A percentile compares a stretch with the other conserved stretches of the same genome.
phyloP scores from a whole-genome alignment of 2,888 invertebrate species.

The Dasypolia templi region DNA sequence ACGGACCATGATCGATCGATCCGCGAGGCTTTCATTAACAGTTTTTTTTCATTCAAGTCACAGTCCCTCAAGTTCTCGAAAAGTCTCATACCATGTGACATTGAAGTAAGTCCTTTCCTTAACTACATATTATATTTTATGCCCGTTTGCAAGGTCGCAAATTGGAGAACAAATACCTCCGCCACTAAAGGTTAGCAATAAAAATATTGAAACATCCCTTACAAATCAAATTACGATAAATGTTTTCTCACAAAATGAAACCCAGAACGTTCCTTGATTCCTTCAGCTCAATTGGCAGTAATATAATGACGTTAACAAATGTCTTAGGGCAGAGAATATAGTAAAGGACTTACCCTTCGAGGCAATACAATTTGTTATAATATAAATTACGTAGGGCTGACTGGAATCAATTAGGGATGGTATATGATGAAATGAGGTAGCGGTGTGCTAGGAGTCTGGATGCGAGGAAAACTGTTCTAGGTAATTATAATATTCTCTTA shows the following conservation, averaged over 20 bases:
- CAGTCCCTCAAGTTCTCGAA: background rate
- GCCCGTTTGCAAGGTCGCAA: conserved; percentile 9
- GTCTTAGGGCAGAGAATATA: conserved; percentile 27
- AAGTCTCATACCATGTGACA: background rate
- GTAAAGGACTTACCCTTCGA: conserved; percentile 42
- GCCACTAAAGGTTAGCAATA: background rate
- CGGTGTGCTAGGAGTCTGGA: conserved; percentile 35
- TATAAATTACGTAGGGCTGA: conserved; percentile 52
- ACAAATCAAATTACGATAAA: conserved; percentile 49
- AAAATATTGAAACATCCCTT: conserved; percentile 33
- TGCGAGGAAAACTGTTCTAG: too few relatives aligned
- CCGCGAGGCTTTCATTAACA: too few relatives aligned
- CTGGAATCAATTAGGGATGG: conserved; percentile 67
- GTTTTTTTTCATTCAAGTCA: too few relatives aligned
- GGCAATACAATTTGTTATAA: conserved; percentile 57
- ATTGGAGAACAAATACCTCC: background rate
- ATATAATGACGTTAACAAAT: conserved; percentile 47
- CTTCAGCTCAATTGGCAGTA: conserved; percentile 33
- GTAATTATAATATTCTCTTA: too few relatives aligned
- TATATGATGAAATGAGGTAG: conserved; percentile 54
- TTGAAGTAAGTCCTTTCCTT: background rate
- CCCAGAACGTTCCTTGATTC: conserved; percentile 21
- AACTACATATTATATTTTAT: background rate
- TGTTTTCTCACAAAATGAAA: conserved; percentile 36
- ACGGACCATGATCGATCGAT: background rate